Evolutionary conservation across 2,113 vertebrate genomes (phyloP), one percentile per base, ranked within the genome.

Genomic region (Hymenochirus boettgeri): DNA sequence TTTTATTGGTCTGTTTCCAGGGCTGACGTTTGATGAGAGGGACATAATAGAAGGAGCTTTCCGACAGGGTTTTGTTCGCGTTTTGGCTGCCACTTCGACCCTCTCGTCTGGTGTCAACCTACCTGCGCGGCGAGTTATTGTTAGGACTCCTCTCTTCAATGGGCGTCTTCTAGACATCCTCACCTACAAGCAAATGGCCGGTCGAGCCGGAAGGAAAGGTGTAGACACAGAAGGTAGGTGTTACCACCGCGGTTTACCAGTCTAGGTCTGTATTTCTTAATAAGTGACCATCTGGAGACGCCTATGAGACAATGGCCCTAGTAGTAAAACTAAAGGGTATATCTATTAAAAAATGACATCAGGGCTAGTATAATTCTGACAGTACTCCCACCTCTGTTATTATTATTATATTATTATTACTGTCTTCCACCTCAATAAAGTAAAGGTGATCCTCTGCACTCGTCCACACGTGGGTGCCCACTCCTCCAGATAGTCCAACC

Each of bases 61-160:
- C 64, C 92, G 93, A 57, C 92, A 87, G 72, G 90, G 96, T 29
- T 74, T 82, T 57, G 70, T 98, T 46, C 85, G 83, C 35, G 90
- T 98, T 12, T 80, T 99, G 62, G 88, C 81, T 3, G 95, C 96
- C 8, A 99, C 95, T 5, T 98, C 95, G 17, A 99, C 96, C 0
- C 88, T 99, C 22, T 99, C 96, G 0, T 99, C 95, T 7, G 95
- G 96, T 5, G 95, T 99, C 53, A 99, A 98, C 76, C 82, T 99
- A n/a, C 95, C 96, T 10, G 96, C 95, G 1, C 92, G 91, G 12
- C 84, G 95, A 51, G 93, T 99, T 60, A 93, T 99, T 71, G 92
- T 99, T 69, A 86, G 95, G 33, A 93, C 93, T 1, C 96, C 96
- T 3, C 69, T 88, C 22, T 98, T 99, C 54, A 89, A 90, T 5